Evolutionary conservation across 2,888 invertebrate species (phyloP), one percentile per base, ranked within the genome.

Genomic region (Drosophila prostipennis): DNA sequence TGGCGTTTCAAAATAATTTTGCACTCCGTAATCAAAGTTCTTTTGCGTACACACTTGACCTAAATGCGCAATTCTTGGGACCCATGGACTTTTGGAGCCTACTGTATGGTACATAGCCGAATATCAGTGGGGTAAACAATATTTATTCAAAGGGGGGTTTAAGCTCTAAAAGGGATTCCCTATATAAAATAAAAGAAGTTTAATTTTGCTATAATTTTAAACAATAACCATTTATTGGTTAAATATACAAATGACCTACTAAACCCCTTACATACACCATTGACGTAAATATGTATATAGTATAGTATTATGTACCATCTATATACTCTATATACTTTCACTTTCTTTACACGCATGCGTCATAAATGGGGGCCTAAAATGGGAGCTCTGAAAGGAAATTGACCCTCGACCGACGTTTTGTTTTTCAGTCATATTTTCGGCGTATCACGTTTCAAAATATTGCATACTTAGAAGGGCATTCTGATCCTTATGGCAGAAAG

Each of bases 311-410:
- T 40, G 32, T 45, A 32, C 45, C 26, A 34, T 32, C 48, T 75
- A 75, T 72, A 23, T 78, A 26, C 26, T 26, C 26, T 26, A 26
- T 26, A 26, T 26, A 26, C 81, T 87, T 84, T 87, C 75, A 73
- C 82, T 84, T 84, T 87, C 72, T 19, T 39, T 13, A 5, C 37
- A 56, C 84, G 84, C 84, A 87, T 84, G 84, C 84, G 84, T 69
- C 16, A 36, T 63, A 40, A 48, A 19, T 16, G 34, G 54, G 46
- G 45, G 57, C 51, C 39, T 10, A 11, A 13, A 57, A 6, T 6
- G 46, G 26, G 13, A 40, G 40, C 34, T 36, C 36, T 11, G 36
- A 61, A 32, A 60, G 63, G 61, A 36, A 64, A 59, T 61, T 59
- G 61, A 60, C 61, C 61, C 29, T 32, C 6, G 16, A 14, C 10